Conservation (phyloP, 2,797 vertebrate species). For the Thalassophryne amazonica region DNA sequence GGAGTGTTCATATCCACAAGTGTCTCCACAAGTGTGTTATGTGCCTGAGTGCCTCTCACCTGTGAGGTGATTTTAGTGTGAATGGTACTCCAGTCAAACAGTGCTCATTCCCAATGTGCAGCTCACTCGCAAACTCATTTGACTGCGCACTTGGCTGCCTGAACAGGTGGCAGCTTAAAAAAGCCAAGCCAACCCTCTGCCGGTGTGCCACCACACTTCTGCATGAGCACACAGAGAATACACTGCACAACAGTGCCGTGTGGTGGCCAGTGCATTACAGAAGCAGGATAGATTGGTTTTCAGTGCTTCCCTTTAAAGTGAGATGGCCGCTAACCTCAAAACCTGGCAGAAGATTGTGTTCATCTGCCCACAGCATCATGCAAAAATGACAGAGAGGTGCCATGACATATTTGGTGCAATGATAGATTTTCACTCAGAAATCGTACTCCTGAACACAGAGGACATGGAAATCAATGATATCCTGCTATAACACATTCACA, state of each 20-base stretch:
- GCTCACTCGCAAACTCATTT: conserved; percentile 57
- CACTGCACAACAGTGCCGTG: conserved; percentile 14
- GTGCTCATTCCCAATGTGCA: conserved; percentile 43
- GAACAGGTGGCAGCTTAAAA: conserved; percentile 52
- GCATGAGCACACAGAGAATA: conserved; percentile 24
- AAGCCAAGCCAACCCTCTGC: conserved; percentile 50
- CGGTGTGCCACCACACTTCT: conserved; percentile 21
- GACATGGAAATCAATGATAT: no score
- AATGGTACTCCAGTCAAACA: conserved; percentile 70
- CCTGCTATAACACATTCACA: no score
- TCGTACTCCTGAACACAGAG: no score
- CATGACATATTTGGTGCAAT: no score
- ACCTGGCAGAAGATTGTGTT: no score
- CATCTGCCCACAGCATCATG: no score
- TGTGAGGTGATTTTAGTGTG: conserved; percentile 62
- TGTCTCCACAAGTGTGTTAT: conserved; percentile 44
- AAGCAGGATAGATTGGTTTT: no score
- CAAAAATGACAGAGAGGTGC: no score
- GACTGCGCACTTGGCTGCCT: conserved; percentile 52
- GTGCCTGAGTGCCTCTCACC: conserved; percentile 64
- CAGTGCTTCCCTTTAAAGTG: no score
- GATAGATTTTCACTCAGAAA: no score
- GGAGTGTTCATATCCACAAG: conserved; percentile 27
- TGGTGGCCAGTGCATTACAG: conserved; percentile 5
- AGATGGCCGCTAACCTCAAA: no score